phyloP scores from a whole-genome alignment of 2,113 vertebrate species.

The Tinamus guttatus region DNA sequence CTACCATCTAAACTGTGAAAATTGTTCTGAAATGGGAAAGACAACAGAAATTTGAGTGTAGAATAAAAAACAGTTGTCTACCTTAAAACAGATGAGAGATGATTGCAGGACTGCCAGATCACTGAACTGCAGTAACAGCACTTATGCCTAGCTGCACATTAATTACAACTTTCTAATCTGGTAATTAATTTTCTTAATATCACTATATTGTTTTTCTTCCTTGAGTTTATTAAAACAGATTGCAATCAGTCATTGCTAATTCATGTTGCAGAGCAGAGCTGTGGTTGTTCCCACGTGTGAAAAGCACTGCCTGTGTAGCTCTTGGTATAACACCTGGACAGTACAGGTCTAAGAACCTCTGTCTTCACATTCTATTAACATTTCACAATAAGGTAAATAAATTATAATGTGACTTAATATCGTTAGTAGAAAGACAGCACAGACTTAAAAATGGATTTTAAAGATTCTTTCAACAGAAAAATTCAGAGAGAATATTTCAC shows the following conservation, averaged over 20 bases:
- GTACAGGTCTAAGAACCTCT: neutral
- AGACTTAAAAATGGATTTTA: conserved; percentile 16
- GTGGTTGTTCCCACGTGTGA: neutral
- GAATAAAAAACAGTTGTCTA: conserved; percentile 15
- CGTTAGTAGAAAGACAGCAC: conserved; percentile 16
- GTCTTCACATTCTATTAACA: conserved; percentile 47
- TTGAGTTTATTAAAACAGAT: conserved; percentile 71
- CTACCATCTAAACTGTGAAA: neutral
- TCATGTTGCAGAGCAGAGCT: conserved; percentile 50
- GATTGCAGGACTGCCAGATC: conserved; percentile 65
- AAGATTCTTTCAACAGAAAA: neutral
- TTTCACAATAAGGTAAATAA: conserved; percentile 41
- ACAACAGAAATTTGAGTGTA: conserved; percentile 27
- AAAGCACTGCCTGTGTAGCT: neutral
- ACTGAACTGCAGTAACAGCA: conserved; percentile 52
- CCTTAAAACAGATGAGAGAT: conserved; percentile 48
- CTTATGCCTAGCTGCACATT: conserved; percentile 73
- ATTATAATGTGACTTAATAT: conserved; percentile 35
- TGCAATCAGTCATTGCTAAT: conserved; percentile 69
- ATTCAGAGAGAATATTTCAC: neutral
- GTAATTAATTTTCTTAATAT: conserved; percentile 76
- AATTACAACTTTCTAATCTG: conserved; percentile 77
- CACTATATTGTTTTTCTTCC: conserved; percentile 61
- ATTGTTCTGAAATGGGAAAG: conserved; percentile 6
- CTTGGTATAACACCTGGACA: neutral